phyloP scores from a whole-genome alignment of 2,888 invertebrate genomes.

The Ommatoiulus sabulosus region DNA sequence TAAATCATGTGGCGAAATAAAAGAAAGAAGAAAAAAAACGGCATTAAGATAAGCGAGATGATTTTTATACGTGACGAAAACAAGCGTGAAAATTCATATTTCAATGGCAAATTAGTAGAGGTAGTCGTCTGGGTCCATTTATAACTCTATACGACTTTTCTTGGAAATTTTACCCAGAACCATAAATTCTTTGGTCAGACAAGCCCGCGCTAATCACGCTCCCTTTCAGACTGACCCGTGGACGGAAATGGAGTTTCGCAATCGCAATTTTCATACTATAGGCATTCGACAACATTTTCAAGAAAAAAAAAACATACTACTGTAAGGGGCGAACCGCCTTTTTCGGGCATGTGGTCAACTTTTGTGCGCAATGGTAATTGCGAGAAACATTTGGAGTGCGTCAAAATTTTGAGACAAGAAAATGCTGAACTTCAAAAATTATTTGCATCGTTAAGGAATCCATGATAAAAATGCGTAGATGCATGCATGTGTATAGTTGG shows the following conservation, averaged over 20 bases:
- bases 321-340: neutral
- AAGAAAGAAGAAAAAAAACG: neutral
- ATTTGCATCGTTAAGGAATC: no score
- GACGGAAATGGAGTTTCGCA: neutral
- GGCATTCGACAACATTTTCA: neutral
- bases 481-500: no score
- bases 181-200: neutral
- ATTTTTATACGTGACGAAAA: constrained; percentile 26
- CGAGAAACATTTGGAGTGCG: no score
- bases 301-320: neutral
- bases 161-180: constrained; percentile 2
- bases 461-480: no score
- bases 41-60: constrained; percentile 50
- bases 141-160: constrained; percentile 13
- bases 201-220: neutral
- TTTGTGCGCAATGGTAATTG: no score
- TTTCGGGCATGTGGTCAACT: neutral
- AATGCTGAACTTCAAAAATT: no score
- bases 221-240: neutral
- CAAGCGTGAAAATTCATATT: constrained; percentile 55
- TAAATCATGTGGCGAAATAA: constrained; percentile 33
- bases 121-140: neutral
- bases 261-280: neutral
- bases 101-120: constrained; percentile 47
- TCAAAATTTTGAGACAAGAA: no score